phyloP scores from a whole-genome alignment of 2,113 vertebrate species.

The Solenodon paradoxus region DNA sequence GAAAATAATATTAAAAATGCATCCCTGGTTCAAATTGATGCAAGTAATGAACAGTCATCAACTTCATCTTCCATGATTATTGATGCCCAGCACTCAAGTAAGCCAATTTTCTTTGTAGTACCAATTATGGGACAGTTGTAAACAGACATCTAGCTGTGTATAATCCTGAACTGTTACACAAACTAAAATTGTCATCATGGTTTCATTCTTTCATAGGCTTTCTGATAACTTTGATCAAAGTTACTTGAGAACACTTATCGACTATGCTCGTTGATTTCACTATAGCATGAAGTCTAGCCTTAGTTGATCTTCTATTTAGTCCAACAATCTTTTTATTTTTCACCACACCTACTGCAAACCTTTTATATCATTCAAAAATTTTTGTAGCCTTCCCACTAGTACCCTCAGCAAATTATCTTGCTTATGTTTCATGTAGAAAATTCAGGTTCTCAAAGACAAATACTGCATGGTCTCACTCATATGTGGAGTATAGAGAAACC shows the following conservation, averaged over 20 bases:
- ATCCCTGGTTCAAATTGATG: slow-evolving; percentile 90
- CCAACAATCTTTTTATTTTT: slow-evolving; percentile 17
- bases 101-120: slow-evolving; percentile 73
- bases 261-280: background rate
- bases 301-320: background rate
- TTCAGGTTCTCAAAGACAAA: background rate
- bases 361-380: slow-evolving; percentile 16
- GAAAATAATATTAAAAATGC: slow-evolving; percentile 89
- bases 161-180: background rate
- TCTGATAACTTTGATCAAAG: slow-evolving; percentile 6
- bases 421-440: slow-evolving; percentile 33
- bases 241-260: background rate
- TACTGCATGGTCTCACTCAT: too few species aligned
- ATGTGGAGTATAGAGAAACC: too few species aligned
- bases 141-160: background rate
- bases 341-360: background rate
- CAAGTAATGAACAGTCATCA: slow-evolving; percentile 48
- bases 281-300: background rate
- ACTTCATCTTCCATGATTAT: slow-evolving; percentile 89
- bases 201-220: background rate
- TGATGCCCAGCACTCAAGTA: slow-evolving; percentile 88
- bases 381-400: background rate
- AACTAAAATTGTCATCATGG: background rate
- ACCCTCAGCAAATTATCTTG: background rate
- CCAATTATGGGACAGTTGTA: background rate